These are phyloP conservation scores for Thalassarche chlororhynchos DNA, from an alignment of 2,113 vertebrate genomes.

Conservation along the genomic window DNA sequence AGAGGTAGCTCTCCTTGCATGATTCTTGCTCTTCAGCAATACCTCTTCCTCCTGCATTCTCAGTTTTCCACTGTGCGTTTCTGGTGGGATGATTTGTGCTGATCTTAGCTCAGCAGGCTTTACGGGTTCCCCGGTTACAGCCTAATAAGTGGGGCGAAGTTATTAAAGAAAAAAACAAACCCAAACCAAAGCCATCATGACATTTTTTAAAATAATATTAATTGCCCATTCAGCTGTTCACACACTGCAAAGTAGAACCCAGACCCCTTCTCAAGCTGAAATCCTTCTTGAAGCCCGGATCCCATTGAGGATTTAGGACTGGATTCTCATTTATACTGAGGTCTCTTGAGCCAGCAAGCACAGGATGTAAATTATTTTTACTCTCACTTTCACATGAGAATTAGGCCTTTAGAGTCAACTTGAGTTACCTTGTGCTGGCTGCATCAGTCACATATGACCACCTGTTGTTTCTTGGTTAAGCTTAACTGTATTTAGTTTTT, in stretches of 20 bases:
- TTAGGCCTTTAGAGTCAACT: constrained; percentile 57
- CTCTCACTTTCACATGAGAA: constrained; percentile 62
- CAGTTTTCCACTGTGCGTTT: neutral
- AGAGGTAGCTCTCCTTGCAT: neutral
- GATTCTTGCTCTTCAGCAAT: neutral
- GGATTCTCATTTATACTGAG: constrained; percentile 47
- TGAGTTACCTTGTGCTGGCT: constrained; percentile 56
- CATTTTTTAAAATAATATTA: constrained; percentile 39
- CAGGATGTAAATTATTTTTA: constrained; percentile 64
- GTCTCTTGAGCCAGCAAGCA: constrained; percentile 45
- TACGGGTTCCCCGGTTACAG: neutral
- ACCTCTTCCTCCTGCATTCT: constrained; percentile 9
- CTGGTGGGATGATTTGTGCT: constrained; percentile 14
- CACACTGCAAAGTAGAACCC: constrained; percentile 18
- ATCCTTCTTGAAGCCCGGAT: neutral
- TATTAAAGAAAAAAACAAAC: constrained; percentile 40
- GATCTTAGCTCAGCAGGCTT: constrained; percentile 37
- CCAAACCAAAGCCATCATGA: neutral
- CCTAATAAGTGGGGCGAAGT: constrained; percentile 8
- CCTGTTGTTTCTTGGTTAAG: constrained; percentile 51
- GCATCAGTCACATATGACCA: constrained; percentile 7
- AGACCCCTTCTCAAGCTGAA: constrained; percentile 26
- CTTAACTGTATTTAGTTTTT: neutral
- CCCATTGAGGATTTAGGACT: constrained; percentile 33
- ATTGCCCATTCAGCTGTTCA: constrained; percentile 51